These are phyloP conservation scores for Taurulus bubalis DNA, from an alignment of 2,113 vertebrate genomes.

Conservation along the genomic window DNA sequence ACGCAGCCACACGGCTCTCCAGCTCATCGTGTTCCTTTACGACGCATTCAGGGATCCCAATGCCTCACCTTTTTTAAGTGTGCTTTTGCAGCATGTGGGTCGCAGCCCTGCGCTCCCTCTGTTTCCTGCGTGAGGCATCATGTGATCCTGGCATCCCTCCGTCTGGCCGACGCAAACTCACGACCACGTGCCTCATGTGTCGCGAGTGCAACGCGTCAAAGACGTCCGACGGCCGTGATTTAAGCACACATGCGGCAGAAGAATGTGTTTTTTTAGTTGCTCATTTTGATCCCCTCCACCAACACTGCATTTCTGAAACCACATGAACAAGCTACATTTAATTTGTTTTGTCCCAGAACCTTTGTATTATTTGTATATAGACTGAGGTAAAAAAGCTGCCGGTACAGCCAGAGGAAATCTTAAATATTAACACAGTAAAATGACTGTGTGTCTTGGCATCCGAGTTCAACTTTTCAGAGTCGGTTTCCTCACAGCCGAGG, in stretches of 20 bases:
- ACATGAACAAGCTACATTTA: too few species aligned
- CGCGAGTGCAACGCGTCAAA: not conserved
- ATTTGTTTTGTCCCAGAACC: too few species aligned
- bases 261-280: too few species aligned
- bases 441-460: not conserved
- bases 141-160: constrained; percentile 46
- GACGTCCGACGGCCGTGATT: not conserved
- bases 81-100: not conserved
- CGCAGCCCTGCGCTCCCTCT: not conserved
- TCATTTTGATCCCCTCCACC: not conserved
- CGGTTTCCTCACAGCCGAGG: not conserved
- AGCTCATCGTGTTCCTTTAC: not conserved
- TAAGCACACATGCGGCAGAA: too few species aligned
- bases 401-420: not conserved
- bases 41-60: not conserved
- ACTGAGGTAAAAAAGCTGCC: not conserved
- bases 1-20: not conserved
- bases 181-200: constrained; percentile 25
- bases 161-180: constrained; percentile 25
- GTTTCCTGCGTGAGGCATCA: constrained; percentile 46
- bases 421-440: not conserved
- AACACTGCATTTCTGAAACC: not conserved
- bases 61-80: not conserved
- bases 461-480: not conserved
- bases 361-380: not conserved